A percentile compares a stretch with the other conserved stretches of the same genome.
phyloP scores from a whole-genome alignment of 1,140 invertebrate species.

The Brachystomella parvula region DNA sequence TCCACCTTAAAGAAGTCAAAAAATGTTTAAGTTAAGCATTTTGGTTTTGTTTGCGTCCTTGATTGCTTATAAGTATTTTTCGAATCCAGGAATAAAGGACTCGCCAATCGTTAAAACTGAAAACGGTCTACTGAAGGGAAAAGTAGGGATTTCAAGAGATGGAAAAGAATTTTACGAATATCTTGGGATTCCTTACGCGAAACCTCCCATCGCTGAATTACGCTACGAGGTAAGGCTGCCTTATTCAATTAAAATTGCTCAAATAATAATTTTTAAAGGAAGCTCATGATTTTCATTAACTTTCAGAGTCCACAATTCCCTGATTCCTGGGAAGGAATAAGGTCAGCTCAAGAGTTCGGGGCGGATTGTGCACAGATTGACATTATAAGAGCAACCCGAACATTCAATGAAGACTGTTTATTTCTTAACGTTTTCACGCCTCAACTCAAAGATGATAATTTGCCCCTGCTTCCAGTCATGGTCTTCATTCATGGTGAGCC shows the following conservation, averaged over 20 bases:
- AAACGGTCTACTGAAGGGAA: conserved; percentile 15
- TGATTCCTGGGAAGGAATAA: too few species aligned
- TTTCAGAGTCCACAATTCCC: too few species aligned
- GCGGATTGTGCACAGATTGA: too few species aligned
- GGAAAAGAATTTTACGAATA: conserved; percentile 10
- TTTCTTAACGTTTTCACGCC: conserved; percentile 2
- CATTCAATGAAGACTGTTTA: neutral
- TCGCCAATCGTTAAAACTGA: conserved; percentile 1
- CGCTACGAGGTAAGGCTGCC: conserved; percentile 45
- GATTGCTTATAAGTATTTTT: neutral
- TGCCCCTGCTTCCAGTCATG: neutral
- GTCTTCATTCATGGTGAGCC: conserved; percentile 7
- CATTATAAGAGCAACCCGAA: neutral
- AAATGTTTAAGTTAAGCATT: neutral
- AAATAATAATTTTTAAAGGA: too few species aligned
- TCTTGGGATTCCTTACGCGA: conserved; percentile 53
- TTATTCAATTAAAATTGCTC: too few species aligned
- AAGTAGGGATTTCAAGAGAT: conserved; percentile 2
- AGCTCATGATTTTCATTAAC: too few species aligned
- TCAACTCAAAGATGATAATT: neutral
- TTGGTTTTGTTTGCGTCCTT: neutral
- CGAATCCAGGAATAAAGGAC: neutral
- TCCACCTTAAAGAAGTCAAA: conserved; percentile 1
- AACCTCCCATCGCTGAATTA: conserved; percentile 50
- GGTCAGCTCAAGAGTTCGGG: too few species aligned